phyloP scores from a whole-genome alignment of 2,113 vertebrate species.

The Anarhynchus alexandrinus region DNA sequence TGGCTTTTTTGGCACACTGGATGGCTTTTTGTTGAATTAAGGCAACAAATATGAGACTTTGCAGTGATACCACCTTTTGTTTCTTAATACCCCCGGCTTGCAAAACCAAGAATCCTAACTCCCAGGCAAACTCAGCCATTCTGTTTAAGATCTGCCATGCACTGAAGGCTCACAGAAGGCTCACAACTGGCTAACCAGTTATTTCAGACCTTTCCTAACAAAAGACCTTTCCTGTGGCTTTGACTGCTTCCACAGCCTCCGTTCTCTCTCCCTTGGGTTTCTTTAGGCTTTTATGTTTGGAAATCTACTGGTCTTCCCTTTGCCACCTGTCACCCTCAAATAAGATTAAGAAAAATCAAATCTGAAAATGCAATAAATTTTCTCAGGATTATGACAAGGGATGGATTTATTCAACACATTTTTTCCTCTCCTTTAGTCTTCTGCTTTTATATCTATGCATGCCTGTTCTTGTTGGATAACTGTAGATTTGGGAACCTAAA shows the following conservation, averaged over 20 bases:
- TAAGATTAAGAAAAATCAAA: neutral
- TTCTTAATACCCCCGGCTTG: neutral
- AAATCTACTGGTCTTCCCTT: neutral
- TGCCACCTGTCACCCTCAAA: neutral
- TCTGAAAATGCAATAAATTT: neutral
- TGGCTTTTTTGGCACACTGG: neutral
- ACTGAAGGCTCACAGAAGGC: neutral
- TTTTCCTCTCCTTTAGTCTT: neutral
- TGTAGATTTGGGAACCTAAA: neutral
- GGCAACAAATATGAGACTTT: neutral
- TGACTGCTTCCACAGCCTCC: neutral
- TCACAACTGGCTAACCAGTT: neutral
- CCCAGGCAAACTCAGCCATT: neutral
- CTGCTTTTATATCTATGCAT: neutral
- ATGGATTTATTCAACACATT: neutral
- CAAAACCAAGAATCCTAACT: neutral
- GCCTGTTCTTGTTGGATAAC: neutral
- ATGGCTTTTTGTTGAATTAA: conserved; percentile 33
- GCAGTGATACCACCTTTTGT: neutral
- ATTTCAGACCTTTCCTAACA: neutral
- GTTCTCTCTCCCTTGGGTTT: neutral
- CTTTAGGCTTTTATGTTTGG: neutral
- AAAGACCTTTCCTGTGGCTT: neutral
- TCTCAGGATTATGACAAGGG: neutral
- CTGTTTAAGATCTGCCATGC: neutral